A percentile compares a stretch with the other conserved stretches of the same genome.
phyloP scores from a whole-genome alignment of 2,888 invertebrate genomes.

The Leptothorax acervorum region DNA sequence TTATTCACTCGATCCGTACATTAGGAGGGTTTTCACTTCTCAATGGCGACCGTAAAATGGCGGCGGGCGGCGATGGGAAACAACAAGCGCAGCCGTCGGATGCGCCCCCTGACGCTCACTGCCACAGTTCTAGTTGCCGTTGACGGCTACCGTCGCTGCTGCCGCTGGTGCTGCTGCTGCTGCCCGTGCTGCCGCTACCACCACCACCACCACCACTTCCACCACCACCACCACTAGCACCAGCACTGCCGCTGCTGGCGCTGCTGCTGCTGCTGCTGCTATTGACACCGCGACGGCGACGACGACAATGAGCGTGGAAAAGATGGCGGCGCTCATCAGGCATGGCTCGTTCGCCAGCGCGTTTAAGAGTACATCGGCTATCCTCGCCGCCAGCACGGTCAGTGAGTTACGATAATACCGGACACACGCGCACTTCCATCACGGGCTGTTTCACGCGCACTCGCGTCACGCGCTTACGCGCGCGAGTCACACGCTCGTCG shows the following conservation, averaged over 20 bases:
- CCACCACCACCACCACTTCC: neutral
- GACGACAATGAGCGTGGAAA: conserved; percentile 79
- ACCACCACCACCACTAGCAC: neutral
- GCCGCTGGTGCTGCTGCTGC: neutral
- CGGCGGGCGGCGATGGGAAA: conserved; percentile 88
- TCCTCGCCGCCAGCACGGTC: conserved; percentile 71
- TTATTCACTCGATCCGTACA: conserved; percentile 79
- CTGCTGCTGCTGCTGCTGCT: neutral
- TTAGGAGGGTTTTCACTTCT: conserved; percentile 93
- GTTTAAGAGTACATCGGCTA: conserved; percentile 63
- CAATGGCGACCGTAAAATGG: conserved; percentile 97
- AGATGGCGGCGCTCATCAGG: conserved; percentile 89
- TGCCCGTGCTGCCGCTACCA: neutral
- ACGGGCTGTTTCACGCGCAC: neutral
- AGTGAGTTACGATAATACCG: conserved; percentile 73
- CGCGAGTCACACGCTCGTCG: neutral
- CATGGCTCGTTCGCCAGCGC: conserved; percentile 84
- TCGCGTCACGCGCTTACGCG: neutral
- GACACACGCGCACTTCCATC: conserved; percentile 60
- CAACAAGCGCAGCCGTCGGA: conserved; percentile 92
- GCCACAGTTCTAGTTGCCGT: conserved; percentile 72
- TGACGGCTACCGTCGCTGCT: conserved; percentile 45
- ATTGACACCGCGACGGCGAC: conserved; percentile 39
- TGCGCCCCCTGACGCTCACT: conserved; percentile 86
- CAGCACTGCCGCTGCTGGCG: neutral